phyloP scores from a whole-genome alignment of 2,113 vertebrate genomes.

The Spizaetus ornatus region DNA sequence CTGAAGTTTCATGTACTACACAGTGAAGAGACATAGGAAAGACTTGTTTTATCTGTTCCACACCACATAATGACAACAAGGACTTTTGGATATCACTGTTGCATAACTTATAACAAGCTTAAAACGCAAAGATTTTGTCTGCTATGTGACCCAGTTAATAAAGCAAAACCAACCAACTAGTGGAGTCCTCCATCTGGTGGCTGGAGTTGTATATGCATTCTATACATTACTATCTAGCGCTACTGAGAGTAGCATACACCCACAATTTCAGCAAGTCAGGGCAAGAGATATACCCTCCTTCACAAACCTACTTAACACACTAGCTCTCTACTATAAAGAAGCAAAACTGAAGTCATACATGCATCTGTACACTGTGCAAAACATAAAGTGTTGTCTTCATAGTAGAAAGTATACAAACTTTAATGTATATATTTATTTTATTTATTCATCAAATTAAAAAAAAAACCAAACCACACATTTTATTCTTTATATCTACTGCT shows the following conservation, averaged over 20 bases:
- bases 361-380: not conserved
- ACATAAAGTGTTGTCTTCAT: not conserved
- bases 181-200: slow-evolving; percentile 61
- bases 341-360: not conserved
- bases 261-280: not conserved
- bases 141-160: not conserved
- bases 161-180: not conserved
- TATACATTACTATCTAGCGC: not conserved
- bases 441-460: not conserved
- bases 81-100: not conserved
- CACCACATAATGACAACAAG: not conserved
- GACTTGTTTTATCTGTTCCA: not conserved
- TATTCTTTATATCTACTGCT: not conserved
- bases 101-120: not conserved
- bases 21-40: not conserved
- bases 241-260: not conserved
- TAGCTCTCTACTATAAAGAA: not conserved
- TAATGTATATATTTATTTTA: not conserved
- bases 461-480: too few relatives aligned
- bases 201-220: not conserved
- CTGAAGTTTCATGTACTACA: not conserved
- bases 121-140: not conserved
- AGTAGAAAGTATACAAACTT: not conserved
- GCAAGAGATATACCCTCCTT: not conserved
- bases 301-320: fast-evolving